Percentiles rank a stretch among this genome's conserved stretches.
Conservation (phyloP, 2,797 vertebrate genomes). For the Oceanodroma leucorhoa region DNA sequence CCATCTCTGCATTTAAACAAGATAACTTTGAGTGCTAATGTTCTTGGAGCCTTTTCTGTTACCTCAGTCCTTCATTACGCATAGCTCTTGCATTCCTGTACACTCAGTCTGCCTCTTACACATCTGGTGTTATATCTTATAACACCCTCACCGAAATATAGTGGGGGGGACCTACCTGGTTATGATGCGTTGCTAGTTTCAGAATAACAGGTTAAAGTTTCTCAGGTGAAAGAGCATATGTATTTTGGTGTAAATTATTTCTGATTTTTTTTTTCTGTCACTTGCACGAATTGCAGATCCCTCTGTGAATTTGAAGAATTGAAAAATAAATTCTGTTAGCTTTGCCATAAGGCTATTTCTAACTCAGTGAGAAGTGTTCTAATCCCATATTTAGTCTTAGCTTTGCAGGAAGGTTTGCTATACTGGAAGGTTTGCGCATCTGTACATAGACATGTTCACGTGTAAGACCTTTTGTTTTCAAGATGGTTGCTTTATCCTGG, state of each 20-base stretch:
- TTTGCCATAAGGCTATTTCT: no score
- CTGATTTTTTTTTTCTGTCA: not conserved
- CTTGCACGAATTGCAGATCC: not conserved
- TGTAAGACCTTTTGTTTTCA: not conserved
- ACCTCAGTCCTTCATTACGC: not conserved
- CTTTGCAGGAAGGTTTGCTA: not conserved
- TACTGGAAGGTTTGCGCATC: not conserved
- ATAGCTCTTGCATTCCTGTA: not conserved
- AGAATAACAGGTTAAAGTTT: not conserved
- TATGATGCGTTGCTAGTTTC: not conserved
- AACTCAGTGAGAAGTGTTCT: not conserved
- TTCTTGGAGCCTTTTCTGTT: not conserved
- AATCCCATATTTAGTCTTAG: not conserved
- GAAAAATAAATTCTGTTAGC: no score
- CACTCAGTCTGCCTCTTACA: not conserved
- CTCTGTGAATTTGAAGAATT: not conserved
- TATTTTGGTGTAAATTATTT: not conserved
- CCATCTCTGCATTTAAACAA: not conserved
- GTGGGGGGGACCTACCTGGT: not conserved
- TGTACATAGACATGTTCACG: rapidly evolving
- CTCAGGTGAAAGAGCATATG: not conserved
- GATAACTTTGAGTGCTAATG: not conserved
- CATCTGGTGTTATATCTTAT: no score
- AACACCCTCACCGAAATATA: not conserved
- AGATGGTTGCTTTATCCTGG: not conserved